Evolutionary conservation across 1,140 invertebrate species (phyloP), one percentile per base, ranked within the genome.

Genomic region (Manduca sexta): DNA sequence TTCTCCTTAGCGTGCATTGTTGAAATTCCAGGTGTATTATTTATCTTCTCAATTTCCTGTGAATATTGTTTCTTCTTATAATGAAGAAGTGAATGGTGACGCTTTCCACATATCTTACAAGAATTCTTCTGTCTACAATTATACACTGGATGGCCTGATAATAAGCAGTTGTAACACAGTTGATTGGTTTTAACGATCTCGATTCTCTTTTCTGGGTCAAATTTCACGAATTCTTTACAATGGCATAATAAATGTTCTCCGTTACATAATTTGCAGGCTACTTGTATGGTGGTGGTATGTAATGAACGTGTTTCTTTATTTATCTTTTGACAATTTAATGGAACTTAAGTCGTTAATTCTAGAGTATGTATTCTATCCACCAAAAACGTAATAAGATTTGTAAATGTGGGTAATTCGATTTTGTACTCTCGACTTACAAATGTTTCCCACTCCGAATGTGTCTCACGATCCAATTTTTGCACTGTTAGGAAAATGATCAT

Each of bases 131-230:
- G 13, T 12, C 58, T 50, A 60, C 66, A 69, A 15, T 53, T 51
- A 7, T 15, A 37, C 30, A 46, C 60, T 38, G 56, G 51, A 49
- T 71, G 69, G 14, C 53, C 56, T 10, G 52, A 40, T 31, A 46
- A 48, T 26, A 68, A 37, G 42, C 64, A 69, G 40, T 69, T 73
- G 35, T 58, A 73, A 45, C 66, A 73, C 13, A 69, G 39, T 21
- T 49, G 56, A 8, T 63, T 57, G 10, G 8, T 47, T 43, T 60
- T 45, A 0, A 64, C 52, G 45, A 56, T 60, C 6, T 72, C 40
- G 10, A 43, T 52, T 56, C 57, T 52, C 21, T 72, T 41, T 17
- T 13, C 11, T 10, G 37, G 35, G 18, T 54, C 16, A 35, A 53
- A 31, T 30, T 60, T 17, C 33, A 34, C 33, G 52, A 63, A 71